These are phyloP conservation scores for Cyaniris semiargus DNA, from an alignment of 2,888 invertebrate species.

Conservation along the genomic window DNA sequence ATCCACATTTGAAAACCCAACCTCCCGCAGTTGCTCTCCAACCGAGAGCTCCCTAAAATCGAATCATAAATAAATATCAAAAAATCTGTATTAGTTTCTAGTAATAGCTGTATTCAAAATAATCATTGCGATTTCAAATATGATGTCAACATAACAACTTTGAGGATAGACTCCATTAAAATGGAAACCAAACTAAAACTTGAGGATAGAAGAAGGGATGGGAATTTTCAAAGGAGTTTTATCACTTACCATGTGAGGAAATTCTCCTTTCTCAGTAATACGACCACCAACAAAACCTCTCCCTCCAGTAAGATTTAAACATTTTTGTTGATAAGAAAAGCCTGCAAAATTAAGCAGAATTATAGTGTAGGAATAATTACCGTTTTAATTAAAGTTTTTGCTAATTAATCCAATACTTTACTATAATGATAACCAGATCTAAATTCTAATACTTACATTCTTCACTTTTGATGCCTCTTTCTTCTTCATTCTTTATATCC, in stretches of 20 bases:
- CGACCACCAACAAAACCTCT: conserved; percentile 18
- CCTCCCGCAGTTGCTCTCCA: conserved; percentile 47
- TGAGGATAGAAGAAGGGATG: neutral
- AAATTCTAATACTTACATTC: conserved; percentile 13
- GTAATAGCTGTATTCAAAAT: neutral
- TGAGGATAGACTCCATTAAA: neutral
- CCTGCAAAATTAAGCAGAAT: neutral
- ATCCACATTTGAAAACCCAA: conserved; percentile 77
- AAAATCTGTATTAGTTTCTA: neutral
- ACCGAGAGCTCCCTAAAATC: conserved; percentile 51
- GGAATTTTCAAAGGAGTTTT: neutral
- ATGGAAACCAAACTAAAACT: neutral
- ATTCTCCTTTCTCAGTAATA: conserved; percentile 1
- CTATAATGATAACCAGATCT: no score
- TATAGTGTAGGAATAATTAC: neutral
- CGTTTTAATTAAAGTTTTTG: neutral
- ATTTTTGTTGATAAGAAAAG: neutral
- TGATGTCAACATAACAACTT: neutral
- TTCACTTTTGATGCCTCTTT: neutral
- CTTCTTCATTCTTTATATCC: conserved; percentile 31
- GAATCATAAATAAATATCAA: neutral
- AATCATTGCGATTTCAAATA: neutral
- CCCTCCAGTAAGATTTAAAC: neutral
- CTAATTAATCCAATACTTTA: no score
- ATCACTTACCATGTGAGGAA: conserved; percentile 10